phyloP scores from a whole-genome alignment of 2,113 vertebrate species.

The Amazona vittata region DNA sequence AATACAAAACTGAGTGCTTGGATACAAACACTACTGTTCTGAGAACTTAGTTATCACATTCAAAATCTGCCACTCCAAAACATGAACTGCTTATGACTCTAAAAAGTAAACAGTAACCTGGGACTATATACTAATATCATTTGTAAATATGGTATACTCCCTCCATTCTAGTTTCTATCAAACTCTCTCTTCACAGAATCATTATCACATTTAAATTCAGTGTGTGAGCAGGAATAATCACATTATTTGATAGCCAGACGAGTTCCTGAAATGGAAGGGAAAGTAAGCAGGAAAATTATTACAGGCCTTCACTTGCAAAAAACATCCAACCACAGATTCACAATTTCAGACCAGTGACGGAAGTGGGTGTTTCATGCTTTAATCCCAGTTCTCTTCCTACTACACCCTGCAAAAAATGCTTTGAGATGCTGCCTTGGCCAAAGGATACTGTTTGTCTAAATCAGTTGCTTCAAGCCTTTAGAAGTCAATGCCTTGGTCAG shows the following conservation, averaged over 20 bases:
- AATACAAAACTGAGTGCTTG: not conserved
- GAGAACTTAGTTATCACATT: not conserved
- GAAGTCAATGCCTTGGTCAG: not conserved
- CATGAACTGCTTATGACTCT: not conserved
- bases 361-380: not conserved
- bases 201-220: not conserved
- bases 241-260: not conserved
- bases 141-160: not conserved
- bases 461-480: not conserved
- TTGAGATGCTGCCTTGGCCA: not conserved
- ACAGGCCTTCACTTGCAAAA: not conserved
- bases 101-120: not conserved
- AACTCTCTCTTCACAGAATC: not conserved
- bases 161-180: not conserved
- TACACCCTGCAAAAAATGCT: not conserved
- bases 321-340: not conserved
- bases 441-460: not conserved
- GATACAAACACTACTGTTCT: not conserved
- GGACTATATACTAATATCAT: not conserved
- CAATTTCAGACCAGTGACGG: not conserved
- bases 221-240: not conserved
- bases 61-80: not conserved
- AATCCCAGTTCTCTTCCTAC: not conserved
- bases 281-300: not conserved
- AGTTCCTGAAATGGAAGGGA: not conserved